Evolutionary conservation across 2,888 invertebrate species (phyloP).

Genomic region (Drosophila nigritarsus): DNA sequence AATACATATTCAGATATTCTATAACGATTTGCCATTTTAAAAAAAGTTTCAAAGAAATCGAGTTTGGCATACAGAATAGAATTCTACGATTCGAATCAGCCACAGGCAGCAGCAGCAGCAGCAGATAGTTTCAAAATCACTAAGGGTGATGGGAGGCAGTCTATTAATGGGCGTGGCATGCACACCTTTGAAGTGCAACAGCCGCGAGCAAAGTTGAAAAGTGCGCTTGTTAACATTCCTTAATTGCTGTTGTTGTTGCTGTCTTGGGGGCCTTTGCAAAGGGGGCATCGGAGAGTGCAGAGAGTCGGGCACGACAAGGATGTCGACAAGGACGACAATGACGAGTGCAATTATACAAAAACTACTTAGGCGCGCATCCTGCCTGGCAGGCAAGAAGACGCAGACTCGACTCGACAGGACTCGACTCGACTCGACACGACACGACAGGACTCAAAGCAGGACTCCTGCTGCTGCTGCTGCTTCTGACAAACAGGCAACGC

Average conservation of each 20-base stretch:
- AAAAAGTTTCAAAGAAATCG: background rate
- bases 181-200: slow-evolving; percentile 78
- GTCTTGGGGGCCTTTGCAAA: slow-evolving; percentile 13
- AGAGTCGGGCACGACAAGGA: slow-evolving; percentile 42
- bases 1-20: background rate
- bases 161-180: slow-evolving; percentile 45
- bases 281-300: slow-evolving; percentile 7
- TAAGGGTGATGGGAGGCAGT: background rate
- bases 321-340: slow-evolving; percentile 79
- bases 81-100: slow-evolving; percentile 33
- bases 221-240: slow-evolving; percentile 80
- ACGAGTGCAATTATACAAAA: slow-evolving; percentile 80
- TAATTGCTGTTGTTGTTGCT: slow-evolving; percentile 72
- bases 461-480: slow-evolving; percentile 29
- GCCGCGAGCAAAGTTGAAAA: slow-evolving; percentile 79
- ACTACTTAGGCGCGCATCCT: slow-evolving; percentile 80
- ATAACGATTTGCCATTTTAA: background rate
- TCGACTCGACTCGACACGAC: slow-evolving; percentile 22
- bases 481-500: slow-evolving; percentile 54
- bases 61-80: background rate
- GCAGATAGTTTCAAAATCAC: slow-evolving; percentile 31
- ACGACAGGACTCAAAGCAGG: slow-evolving; percentile 36
- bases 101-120: slow-evolving; percentile 33
- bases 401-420: slow-evolving; percentile 33
- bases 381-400: slow-evolving; percentile 53